A percentile compares a stretch with the other conserved stretches of the same genome.
Conservation (phyloP, 1,140 invertebrate genomes). For the Drosophila saltans region DNA sequence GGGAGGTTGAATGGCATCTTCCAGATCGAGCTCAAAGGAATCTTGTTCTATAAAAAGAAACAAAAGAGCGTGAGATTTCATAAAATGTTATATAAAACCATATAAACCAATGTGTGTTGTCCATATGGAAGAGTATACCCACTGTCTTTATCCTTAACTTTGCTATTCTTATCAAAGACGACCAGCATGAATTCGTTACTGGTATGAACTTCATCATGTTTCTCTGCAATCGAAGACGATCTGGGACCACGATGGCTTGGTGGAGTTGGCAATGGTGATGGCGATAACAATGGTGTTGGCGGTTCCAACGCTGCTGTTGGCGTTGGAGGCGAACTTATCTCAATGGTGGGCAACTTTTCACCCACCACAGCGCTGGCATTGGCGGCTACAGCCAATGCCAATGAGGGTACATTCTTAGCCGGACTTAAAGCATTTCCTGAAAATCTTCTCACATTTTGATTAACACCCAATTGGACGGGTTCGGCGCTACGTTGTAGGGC, state of each 20-base stretch:
- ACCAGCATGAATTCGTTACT: constrained; percentile 91
- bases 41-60: constrained; percentile 83
- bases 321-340: constrained; percentile 76
- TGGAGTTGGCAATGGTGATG: constrained; percentile 22
- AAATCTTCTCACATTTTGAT: constrained; percentile 71
- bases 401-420: constrained; percentile 67
- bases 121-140: constrained; percentile 37
- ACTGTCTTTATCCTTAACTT: constrained; percentile 83
- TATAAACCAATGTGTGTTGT: too few species aligned
- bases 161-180: constrained; percentile 86
- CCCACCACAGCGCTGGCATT: constrained; percentile 46
- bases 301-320: constrained; percentile 20
- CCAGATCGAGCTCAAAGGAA: constrained; percentile 86
- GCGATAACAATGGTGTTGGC: neutral
- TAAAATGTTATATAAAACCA: neutral
- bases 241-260: constrained; percentile 31
- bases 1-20: constrained; percentile 87
- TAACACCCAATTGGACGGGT: constrained; percentile 71
- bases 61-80: neutral
- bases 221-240: constrained; percentile 49
- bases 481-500: constrained; percentile 73
- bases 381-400: constrained; percentile 74
- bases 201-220: constrained; percentile 82
- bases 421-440: constrained; percentile 69
- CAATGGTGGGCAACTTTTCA: constrained; percentile 68